Percentiles rank a stretch among this genome's conserved stretches.
phyloP scores from a whole-genome alignment of 2,113 vertebrate species.

The Stigmatopora nigra region DNA sequence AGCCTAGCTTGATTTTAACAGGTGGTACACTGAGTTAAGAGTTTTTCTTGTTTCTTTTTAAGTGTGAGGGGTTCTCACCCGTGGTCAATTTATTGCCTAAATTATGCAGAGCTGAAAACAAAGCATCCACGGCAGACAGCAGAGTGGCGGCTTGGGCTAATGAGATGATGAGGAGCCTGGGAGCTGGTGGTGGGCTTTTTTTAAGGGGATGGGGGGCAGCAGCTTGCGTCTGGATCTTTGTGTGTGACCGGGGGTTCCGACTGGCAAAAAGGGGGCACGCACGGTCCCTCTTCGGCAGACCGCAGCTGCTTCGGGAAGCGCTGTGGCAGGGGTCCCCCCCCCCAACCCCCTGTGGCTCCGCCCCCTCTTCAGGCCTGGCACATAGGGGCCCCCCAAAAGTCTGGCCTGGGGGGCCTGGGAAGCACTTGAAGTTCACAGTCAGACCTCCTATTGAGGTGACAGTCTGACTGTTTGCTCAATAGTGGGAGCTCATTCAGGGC shows the following conservation, averaged over 20 bases:
- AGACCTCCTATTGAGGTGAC: slow-evolving; percentile 78
- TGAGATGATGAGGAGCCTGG: slow-evolving; percentile 66
- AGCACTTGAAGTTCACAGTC: slow-evolving; percentile 76
- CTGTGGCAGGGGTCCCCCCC: slow-evolving; percentile 54
- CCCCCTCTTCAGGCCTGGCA: slow-evolving; percentile 58
- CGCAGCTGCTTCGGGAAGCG: slow-evolving; percentile 69
- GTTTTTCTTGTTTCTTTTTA: not conserved
- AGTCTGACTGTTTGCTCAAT: slow-evolving; percentile 77
- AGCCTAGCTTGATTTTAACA: slow-evolving; percentile 57
- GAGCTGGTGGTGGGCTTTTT: slow-evolving; percentile 34
- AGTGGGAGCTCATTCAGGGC: slow-evolving; percentile 67
- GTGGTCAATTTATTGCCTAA: slow-evolving; percentile 67
- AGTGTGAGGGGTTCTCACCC: slow-evolving; percentile 14
- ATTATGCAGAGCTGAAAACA: slow-evolving; percentile 76
- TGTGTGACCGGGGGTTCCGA: slow-evolving; percentile 44
- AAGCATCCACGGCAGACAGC: slow-evolving; percentile 67
- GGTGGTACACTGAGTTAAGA: slow-evolving; percentile 66
- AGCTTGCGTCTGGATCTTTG: slow-evolving; percentile 62
- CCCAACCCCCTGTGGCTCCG: too few species aligned
- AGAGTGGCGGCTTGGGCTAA: slow-evolving; percentile 67
- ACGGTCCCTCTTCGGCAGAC: slow-evolving; percentile 61
- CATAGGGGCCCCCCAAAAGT: slow-evolving; percentile 64
- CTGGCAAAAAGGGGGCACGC: slow-evolving; percentile 61
- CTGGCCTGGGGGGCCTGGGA: slow-evolving; percentile 72
- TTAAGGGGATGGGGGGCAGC: slow-evolving; percentile 44